Base-by-base conservation (phyloP, 1,140 invertebrate species). In the Musca vetustissima region DNA sequence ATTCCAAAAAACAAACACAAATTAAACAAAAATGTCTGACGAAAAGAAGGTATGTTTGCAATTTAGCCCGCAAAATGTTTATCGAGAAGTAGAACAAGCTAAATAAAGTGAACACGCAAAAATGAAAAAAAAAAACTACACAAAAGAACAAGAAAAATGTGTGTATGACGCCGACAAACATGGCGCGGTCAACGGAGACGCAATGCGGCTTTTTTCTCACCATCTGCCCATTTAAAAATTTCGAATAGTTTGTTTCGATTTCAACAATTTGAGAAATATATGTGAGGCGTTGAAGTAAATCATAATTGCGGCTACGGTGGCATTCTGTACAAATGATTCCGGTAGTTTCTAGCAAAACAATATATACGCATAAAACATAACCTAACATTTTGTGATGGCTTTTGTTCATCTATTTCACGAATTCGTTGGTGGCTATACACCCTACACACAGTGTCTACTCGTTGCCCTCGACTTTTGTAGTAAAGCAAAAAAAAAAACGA, bases 31-130 rank as follows among this genome's bases (percentile, higher is more conserved):
- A 79, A 87, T 88, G 86, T 84, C 86, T 75, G 86, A 88, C 83
- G 86, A 88, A 77, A 88, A 88, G 80, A 88, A 87, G 83, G 85
- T 86, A 82, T 75, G 78, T 77, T 28, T 49, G 36, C 19, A 69
- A 24, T 9, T 32, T 3, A 32, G 28, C 4, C 28, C 3, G 11
- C 36, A 43, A 43, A 43, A 43, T 43, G 36, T 43, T 43, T 2
- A 43, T 19, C 19, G 57, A 22, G n/a, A n/a, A n/a, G n/a, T n/a
- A n/a, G n/a, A n/a, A n/a, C n/a, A 43, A 36, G 15, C 15, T 13
- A 36, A 36, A 15, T 50, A 64, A 48, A 15, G 15, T 69, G 21
- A 14, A 28, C 28, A 4, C 28, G 8, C 28, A 28, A 28, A 59
- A 65, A 65, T 36, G 64, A n/a, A 28, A 28, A 24, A 4, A 32